A percentile compares a stretch with the other conserved stretches of the same genome.
Conservation (phyloP, 2,113 vertebrate genomes). For the Rhombomys opimus region DNA sequence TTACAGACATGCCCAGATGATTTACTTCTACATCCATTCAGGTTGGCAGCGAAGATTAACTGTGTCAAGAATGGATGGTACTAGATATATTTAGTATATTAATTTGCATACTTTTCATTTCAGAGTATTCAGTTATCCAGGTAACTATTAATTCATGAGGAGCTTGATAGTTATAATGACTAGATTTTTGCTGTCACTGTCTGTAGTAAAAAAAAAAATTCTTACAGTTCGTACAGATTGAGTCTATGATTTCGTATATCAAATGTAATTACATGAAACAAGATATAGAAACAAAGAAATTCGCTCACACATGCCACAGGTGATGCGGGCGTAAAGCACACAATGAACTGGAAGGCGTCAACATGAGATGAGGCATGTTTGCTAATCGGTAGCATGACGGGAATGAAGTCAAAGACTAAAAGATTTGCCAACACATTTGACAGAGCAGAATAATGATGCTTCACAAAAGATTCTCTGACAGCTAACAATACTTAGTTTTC, state of each 20-base stretch:
- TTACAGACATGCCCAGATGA: not conserved
- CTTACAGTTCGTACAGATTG: not conserved
- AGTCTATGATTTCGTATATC: not conserved
- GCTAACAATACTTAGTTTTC: not conserved
- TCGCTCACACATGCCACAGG: not conserved
- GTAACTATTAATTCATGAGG: not conserved
- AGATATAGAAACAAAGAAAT: not conserved
- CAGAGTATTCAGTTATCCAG: not conserved
- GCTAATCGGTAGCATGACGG: not conserved
- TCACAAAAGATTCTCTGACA: not conserved
- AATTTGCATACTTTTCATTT: constrained; percentile 12
- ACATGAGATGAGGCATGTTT: not conserved
- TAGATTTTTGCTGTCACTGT: not conserved
- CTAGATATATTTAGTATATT: not conserved
- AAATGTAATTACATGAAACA: not conserved
- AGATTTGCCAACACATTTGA: not conserved
- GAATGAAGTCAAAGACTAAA: not conserved
- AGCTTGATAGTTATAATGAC: not conserved
- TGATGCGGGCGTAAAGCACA: not conserved
- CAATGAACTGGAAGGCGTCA: not conserved
- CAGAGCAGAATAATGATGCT: not conserved
- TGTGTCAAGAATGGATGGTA: not conserved
- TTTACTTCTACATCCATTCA: not conserved
- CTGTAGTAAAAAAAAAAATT: not conserved
- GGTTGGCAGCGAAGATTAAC: not conserved